Conservation (phyloP, 2,888 invertebrate species). For the Acanthopleura granulata region DNA sequence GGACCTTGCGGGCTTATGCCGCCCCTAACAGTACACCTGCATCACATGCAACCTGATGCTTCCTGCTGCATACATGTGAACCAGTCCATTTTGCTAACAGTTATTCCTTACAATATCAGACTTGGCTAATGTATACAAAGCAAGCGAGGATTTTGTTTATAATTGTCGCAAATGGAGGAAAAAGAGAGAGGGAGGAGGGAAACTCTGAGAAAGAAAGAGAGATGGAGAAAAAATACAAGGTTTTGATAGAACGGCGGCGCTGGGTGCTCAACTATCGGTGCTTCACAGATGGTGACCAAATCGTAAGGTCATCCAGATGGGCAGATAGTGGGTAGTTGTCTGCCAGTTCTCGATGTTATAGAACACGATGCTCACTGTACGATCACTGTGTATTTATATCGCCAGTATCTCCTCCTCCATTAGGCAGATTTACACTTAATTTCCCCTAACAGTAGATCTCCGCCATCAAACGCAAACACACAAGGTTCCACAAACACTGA, state of each 20-base stretch:
- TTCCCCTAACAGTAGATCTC: too few species aligned
- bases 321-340: not conserved
- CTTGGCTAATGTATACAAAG: not conserved
- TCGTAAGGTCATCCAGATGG: not conserved
- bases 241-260: too few species aligned
- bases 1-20: too few species aligned
- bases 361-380: not conserved
- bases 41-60: too few species aligned
- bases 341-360: not conserved
- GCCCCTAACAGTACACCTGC: too few species aligned
- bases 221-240: too few species aligned
- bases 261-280: not conserved
- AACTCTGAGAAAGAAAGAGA: too few species aligned
- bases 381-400: not conserved
- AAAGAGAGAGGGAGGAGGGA: too few species aligned
- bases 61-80: too few species aligned
- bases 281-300: constrained; percentile 17
- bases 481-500: too few species aligned
- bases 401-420: not conserved
- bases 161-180: not conserved
- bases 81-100: not conserved
- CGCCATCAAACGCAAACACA: too few species aligned
- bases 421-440: too few species aligned
- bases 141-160: constrained; percentile 4
- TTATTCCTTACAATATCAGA: constrained; percentile 10